These are phyloP conservation scores for Pseudopleuronectes americanus DNA, from an alignment of 2,797 vertebrate genomes.

Conservation along the genomic window DNA sequence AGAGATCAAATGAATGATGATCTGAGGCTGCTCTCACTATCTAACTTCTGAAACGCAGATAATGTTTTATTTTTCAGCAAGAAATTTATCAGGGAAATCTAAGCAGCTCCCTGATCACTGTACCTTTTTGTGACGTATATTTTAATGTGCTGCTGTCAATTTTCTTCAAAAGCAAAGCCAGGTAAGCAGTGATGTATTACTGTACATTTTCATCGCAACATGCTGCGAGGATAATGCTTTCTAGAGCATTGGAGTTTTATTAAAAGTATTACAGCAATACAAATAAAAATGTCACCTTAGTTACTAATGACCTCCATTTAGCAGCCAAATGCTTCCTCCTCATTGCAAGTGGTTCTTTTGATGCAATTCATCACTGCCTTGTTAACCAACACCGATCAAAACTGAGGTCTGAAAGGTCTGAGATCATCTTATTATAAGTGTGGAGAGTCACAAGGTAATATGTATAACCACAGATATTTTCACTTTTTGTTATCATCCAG, in stretches of 20 bases:
- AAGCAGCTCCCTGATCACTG: background rate
- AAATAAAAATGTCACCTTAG: too few relatives aligned
- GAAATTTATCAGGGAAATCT: background rate
- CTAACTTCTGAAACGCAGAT: background rate
- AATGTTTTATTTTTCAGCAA: slow-evolving; percentile 27
- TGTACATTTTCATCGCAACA: too few relatives aligned
- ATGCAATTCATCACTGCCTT: background rate
- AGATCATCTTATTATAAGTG: too few relatives aligned
- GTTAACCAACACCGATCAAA: background rate
- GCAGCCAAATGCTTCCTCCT: too few relatives aligned
- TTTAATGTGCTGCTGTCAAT: too few relatives aligned
- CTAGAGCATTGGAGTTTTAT: background rate
- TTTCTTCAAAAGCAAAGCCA: too few relatives aligned
- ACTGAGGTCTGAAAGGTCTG: background rate
- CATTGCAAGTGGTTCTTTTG: background rate
- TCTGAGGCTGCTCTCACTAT: slow-evolving; percentile 9
- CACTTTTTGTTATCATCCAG: background rate
- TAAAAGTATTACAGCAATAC: background rate
- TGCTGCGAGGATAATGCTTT: too few relatives aligned
- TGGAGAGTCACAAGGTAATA: too few relatives aligned
- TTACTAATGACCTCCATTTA: too few relatives aligned
- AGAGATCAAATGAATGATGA: slow-evolving; percentile 24
- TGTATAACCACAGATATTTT: too few relatives aligned
- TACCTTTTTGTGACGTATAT: background rate
- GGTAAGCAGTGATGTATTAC: too few relatives aligned